Conservation (phyloP, 2,888 invertebrate genomes). For the Rhogogaster chlorosoma region DNA sequence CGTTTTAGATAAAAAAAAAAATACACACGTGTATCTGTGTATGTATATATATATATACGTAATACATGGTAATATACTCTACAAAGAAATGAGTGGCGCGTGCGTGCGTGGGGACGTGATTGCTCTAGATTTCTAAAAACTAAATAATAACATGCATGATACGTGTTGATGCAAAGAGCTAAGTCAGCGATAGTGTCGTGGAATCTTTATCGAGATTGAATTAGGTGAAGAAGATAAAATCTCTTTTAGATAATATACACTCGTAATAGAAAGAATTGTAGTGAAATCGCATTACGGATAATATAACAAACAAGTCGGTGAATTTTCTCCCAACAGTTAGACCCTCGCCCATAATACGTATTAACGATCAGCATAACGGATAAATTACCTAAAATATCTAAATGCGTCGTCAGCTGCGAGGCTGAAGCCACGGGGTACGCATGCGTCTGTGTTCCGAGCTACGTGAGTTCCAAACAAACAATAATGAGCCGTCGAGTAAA, state of each 20-base stretch:
- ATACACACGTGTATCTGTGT: not conserved
- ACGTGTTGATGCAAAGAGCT: not conserved
- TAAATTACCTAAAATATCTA: slow-evolving; percentile 1
- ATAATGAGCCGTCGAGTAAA: not conserved
- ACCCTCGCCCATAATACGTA: not conserved
- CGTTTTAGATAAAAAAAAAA: not conserved
- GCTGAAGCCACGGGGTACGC: not conserved
- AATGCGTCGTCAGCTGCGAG: not conserved
- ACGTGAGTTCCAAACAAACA: not conserved
- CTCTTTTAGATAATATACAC: not conserved
- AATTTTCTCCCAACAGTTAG: not conserved
- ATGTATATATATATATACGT: too few species aligned
- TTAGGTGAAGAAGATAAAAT: not conserved
- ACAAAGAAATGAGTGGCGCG: not conserved
- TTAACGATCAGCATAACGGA: not conserved
- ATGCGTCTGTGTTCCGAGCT: not conserved
- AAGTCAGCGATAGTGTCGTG: not conserved
- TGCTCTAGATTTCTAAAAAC: not conserved
- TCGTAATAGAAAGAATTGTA: not conserved
- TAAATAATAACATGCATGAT: not conserved
- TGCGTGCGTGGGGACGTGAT: not conserved
- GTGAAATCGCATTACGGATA: not conserved
- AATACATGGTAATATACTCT: too few species aligned
- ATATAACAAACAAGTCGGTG: not conserved
- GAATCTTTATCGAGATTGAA: not conserved